These are phyloP conservation scores for Numenius arquata DNA, from an alignment of 2,113 vertebrate genomes.

Conservation along the genomic window DNA sequence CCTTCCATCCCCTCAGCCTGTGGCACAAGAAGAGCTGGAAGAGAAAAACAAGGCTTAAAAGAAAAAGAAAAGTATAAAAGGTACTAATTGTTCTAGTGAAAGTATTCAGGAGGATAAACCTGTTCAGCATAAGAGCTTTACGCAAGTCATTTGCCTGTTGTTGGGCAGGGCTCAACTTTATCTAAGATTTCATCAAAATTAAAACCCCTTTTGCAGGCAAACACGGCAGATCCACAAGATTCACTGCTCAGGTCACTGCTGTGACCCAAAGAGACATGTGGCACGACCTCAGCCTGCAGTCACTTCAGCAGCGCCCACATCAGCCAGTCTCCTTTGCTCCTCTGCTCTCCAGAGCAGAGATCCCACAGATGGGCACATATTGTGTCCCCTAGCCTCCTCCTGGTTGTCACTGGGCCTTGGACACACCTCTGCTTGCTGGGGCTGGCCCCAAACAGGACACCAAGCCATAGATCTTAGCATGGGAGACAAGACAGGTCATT, in stretches of 20 bases:
- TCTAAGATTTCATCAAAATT: neutral
- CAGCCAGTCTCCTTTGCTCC: neutral
- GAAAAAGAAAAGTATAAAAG: neutral
- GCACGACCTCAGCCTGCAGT: neutral
- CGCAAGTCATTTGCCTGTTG: neutral
- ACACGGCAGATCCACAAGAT: neutral
- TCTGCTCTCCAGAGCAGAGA: neutral
- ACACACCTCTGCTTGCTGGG: neutral
- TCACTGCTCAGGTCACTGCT: neutral
- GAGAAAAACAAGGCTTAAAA: neutral
- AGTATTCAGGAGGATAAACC: neutral
- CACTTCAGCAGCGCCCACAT: too few relatives aligned
- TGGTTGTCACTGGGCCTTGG: neutral
- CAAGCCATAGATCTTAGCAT: neutral
- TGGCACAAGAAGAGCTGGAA: neutral
- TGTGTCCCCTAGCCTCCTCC: neutral
- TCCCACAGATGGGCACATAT: fast-evolving
- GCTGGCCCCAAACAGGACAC: neutral
- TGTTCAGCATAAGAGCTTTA: neutral
- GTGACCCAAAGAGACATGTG: neutral
- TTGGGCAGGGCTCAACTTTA: neutral
- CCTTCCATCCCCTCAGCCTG: neutral
- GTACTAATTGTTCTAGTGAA: neutral
- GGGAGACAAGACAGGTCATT: neutral
- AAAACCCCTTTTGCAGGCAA: neutral